Evolutionary conservation across 2,797 vertebrate species (phyloP).

Genomic region (Luscinia megarhynchos): DNA sequence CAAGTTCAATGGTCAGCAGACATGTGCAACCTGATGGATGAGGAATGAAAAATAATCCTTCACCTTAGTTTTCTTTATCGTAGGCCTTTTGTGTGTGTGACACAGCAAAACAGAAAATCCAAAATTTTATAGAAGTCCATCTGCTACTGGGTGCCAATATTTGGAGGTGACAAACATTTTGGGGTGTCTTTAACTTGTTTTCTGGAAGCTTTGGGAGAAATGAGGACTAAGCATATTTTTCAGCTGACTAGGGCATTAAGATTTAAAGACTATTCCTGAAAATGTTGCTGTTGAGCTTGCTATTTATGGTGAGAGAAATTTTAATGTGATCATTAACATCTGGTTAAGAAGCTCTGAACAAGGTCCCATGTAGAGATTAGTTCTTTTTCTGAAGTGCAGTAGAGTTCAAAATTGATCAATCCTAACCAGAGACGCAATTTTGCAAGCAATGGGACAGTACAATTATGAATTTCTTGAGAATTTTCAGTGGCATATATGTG

Average conservation of each 20-base stretch:
- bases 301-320: not conserved
- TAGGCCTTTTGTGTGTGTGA: not conserved
- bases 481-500: not conserved
- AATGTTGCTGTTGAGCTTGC: not conserved
- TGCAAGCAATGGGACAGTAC: not conserved
- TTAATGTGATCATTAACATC: not conserved
- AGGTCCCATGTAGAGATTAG: not conserved
- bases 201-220: not conserved
- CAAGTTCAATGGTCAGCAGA: not conserved
- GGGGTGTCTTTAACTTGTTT: not conserved
- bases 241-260: not conserved
- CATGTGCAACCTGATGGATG: not conserved
- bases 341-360: not conserved
- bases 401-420: not conserved
- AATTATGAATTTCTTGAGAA: not conserved
- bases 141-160: not conserved
- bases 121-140: not conserved
- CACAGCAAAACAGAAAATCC: not conserved
- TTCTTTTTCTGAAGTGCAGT: not conserved
- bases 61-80: not conserved
- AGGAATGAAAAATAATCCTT: constrained; percentile 30
- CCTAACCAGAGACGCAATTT: not conserved
- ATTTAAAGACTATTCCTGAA: not conserved
- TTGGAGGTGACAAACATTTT: not conserved
- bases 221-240: not conserved